Conservation (phyloP, 1,140 invertebrate species). For the Chrysomallon squamiferum region DNA sequence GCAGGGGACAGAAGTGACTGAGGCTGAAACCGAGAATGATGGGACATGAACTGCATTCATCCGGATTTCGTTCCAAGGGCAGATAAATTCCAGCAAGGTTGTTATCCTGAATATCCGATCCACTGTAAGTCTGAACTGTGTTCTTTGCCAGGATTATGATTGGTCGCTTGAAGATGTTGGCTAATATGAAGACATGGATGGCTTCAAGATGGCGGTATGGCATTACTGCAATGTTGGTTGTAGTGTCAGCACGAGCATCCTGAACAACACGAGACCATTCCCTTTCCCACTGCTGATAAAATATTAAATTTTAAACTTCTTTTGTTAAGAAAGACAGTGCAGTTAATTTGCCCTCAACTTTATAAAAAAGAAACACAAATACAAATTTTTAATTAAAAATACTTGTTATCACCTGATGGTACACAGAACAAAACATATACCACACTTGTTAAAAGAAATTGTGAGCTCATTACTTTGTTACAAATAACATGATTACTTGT, state of each 20-base stretch:
- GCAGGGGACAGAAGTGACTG: conserved; percentile 84
- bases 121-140: conserved; percentile 62
- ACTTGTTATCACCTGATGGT: too few relatives aligned
- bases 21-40: conserved; percentile 80
- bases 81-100: conserved; percentile 86
- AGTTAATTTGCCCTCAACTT: not conserved
- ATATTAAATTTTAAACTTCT: not conserved
- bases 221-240: conserved; percentile 8
- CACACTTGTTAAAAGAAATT: too few relatives aligned
- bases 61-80: conserved; percentile 75
- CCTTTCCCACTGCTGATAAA: conserved; percentile 29
- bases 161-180: conserved; percentile 81
- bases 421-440: too few relatives aligned
- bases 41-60: conserved; percentile 68
- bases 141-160: conserved; percentile 88
- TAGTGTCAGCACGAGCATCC: conserved; percentile 22
- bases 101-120: conserved; percentile 59
- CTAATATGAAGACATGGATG: conserved; percentile 83
- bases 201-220: conserved; percentile 81
- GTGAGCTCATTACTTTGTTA: too few relatives aligned
- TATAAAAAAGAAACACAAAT: not conserved
- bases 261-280: conserved; percentile 50
- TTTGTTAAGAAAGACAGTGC: not conserved
- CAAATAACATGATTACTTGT: too few relatives aligned
- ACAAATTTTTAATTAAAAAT: too few relatives aligned